Evolutionary conservation across 2,888 invertebrate genomes (phyloP).

Genomic region (Achlya flavicornis): DNA sequence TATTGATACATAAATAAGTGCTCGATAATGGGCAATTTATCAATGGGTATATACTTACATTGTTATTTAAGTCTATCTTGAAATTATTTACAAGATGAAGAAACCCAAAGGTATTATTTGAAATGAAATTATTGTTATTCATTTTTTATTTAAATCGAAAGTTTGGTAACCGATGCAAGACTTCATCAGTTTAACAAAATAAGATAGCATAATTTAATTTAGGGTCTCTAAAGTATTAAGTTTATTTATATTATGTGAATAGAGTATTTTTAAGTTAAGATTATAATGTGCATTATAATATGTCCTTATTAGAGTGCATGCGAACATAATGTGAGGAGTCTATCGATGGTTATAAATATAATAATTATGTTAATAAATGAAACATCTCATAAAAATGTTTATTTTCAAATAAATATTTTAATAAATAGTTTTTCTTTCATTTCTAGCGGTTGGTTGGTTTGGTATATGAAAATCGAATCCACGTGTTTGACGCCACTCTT

Average conservation of each 20-base stretch:
- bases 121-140: constrained; percentile 28
- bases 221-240: constrained; percentile 43
- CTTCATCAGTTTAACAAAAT: constrained; percentile 32
- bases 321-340: constrained; percentile 44
- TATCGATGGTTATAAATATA: constrained; percentile 35
- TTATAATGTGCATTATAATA: constrained; percentile 24
- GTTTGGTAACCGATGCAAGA: constrained; percentile 25
- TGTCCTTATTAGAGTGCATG: constrained; percentile 55
- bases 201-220: constrained; percentile 27
- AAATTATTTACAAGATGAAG: constrained; percentile 21
- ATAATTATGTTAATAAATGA: constrained; percentile 24
- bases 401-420: constrained; percentile 57
- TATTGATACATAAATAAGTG: constrained; percentile 42
- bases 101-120: constrained; percentile 34
- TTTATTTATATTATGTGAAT: constrained; percentile 55
- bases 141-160: constrained; percentile 25
- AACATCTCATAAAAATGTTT: constrained; percentile 53
- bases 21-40: constrained; percentile 36
- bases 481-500: too few relatives aligned
- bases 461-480: too few relatives aligned
- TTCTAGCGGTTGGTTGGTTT: neutral
- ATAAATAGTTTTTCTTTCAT: constrained; percentile 21
- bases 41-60: constrained; percentile 44
- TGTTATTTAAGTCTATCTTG: constrained; percentile 20
- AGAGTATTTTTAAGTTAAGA: constrained; percentile 23